Evolutionary conservation across 2,888 invertebrate species (phyloP).

Genomic region (Polydrusus cervinus): DNA sequence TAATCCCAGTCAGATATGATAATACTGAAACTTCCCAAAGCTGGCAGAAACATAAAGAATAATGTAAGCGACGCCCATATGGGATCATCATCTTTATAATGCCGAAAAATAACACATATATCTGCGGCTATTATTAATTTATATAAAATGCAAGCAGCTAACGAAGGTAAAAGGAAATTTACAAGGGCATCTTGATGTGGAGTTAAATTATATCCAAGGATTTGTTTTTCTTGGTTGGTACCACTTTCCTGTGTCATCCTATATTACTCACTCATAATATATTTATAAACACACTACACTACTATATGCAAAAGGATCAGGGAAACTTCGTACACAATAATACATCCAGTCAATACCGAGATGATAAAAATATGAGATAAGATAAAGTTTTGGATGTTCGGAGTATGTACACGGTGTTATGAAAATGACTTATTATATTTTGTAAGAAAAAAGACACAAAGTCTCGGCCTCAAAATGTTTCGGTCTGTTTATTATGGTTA

Average conservation of each 20-base stretch:
- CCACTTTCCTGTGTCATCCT: slow-evolving; percentile 7
- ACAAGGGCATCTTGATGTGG: slow-evolving; percentile 72
- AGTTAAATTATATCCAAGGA: slow-evolving; percentile 67
- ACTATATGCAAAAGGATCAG: neutral
- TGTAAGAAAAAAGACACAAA: no score
- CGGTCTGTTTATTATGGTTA: no score
- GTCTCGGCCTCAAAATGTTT: no score
- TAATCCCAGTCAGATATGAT: slow-evolving; percentile 76
- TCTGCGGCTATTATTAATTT: slow-evolving; percentile 81
- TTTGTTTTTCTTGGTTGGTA: slow-evolving; percentile 56
- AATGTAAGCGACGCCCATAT: slow-evolving; percentile 72
- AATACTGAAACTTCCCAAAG: slow-evolving; percentile 75
- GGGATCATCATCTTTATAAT: slow-evolving; percentile 76
- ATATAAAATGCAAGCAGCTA: slow-evolving; percentile 78
- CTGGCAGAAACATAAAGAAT: slow-evolving; percentile 74
- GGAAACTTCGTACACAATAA: neutral
- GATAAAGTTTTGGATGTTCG: neutral
- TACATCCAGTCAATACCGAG: neutral
- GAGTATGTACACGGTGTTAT: neutral
- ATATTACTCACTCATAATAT: slow-evolving; percentile 10
- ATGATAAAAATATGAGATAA: neutral
- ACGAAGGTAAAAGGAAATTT: slow-evolving; percentile 74
- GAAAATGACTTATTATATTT: no score
- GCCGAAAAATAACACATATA: slow-evolving; percentile 71
- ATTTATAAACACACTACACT: neutral